Base-by-base conservation (phyloP, 2,888 invertebrate genomes). In the Ophioninae sp. region DNA sequence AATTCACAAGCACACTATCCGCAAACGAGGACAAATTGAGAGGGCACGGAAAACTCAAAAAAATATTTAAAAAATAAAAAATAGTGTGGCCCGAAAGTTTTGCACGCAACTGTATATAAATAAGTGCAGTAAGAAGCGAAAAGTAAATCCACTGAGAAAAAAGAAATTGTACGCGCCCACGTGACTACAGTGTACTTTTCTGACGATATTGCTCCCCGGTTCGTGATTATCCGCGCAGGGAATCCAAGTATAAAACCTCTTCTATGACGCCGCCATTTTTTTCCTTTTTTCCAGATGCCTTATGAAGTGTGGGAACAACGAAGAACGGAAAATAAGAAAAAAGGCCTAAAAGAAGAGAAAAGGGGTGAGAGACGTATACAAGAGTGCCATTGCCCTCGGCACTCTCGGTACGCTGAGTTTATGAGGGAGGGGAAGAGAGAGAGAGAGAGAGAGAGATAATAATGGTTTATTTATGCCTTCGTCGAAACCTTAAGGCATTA, bases 161-260 rank as follows among this genome's bases (percentile, higher is more conserved):
- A 76, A 72, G 30, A 72, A 79, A 84, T 79, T 82, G 82, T 68
- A 73, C 68, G 82, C 84, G 79, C 63, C 80, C 69, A 80, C 64
- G 73, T 56, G 51, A 69, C 76, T 61, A 76, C 22, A 20, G 51
- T 61, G 63, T 81, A 72, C 76, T 51, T 84, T 44, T 56, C 44
- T 64, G 61, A 68, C 69, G 73, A 79, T 84, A 84, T 84, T 84
- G 84, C 82, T 84, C 84, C 84, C 84, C 39, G 22, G 84, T 73
- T 82, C 79, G 63, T 76, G 84, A 84, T 84, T 84, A 84, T 84
- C 84, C 79, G 56, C 68, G 79, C 44, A 13, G 44, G 73, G 79
- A 81, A 79, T 82, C 76, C 73, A 22, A 67, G 73, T 74, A 44
- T 44, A 74, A 79, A 74, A 68, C 22, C 63, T 77, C 51, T 61